phyloP scores from a whole-genome alignment of 2,797 vertebrate genomes.

The Pyrocephalus nanus region DNA sequence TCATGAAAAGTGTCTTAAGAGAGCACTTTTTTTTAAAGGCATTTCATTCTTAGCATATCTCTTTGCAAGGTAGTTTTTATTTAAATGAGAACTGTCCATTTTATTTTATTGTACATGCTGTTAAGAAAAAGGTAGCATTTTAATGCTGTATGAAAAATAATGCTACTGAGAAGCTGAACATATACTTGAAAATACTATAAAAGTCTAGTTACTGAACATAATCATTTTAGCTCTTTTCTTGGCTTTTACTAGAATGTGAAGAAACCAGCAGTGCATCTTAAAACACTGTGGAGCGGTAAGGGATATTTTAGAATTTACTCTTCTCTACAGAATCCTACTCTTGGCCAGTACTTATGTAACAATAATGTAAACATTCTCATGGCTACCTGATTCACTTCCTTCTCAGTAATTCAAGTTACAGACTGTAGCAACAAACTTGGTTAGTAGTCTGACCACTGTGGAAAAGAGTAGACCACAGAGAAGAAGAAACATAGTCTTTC shows the following conservation, averaged over 20 bases:
- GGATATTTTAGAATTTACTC: background rate
- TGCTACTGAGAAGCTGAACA: background rate
- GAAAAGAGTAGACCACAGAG: background rate
- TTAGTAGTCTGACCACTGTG: background rate
- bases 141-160: background rate
- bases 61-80: background rate
- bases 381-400: background rate
- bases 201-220: background rate
- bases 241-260: background rate
- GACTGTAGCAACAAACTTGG: background rate
- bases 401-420: background rate
- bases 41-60: slow-evolving; percentile 2
- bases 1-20: slow-evolving; percentile 64
- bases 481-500: background rate
- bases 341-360: background rate
- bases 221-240: background rate
- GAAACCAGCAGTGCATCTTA: background rate
- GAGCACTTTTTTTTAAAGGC: slow-evolving; percentile 53
- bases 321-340: background rate
- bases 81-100: slow-evolving; percentile 9
- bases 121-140: slow-evolving; percentile 19
- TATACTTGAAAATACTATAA: background rate
- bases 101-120: background rate
- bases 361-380: background rate
- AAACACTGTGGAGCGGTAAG: background rate